These are phyloP conservation scores for Phyto melanocephala DNA, from an alignment of 2,888 invertebrate genomes.

Conservation along the genomic window DNA sequence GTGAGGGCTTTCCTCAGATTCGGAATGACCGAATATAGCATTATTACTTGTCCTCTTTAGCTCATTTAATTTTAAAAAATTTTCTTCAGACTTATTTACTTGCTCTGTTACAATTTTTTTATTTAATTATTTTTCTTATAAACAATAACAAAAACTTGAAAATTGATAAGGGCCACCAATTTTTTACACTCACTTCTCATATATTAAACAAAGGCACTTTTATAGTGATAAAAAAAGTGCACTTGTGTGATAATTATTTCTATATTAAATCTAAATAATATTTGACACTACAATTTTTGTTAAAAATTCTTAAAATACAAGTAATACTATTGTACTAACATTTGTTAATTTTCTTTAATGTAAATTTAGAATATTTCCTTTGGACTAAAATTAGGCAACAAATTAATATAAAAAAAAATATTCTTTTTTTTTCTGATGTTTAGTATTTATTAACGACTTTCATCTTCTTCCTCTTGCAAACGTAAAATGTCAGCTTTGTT, in stretches of 20 bases:
- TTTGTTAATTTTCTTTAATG: background rate
- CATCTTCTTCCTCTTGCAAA: conserved; percentile 90
- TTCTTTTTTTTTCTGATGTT: background rate
- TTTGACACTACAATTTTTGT: conserved; percentile 41
- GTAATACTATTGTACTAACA: background rate
- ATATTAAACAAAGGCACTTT: background rate
- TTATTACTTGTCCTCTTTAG: too few species aligned
- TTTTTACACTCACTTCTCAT: too few species aligned
- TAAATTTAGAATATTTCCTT: background rate
- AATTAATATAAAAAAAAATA: background rate
- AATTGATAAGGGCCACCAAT: too few species aligned
- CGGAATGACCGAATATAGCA: too few species aligned
- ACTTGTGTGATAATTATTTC: background rate
- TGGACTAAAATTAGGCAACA: conserved; percentile 34
- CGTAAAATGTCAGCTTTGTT: conserved; percentile 92
- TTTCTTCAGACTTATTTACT: too few species aligned
- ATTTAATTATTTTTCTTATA: too few species aligned
- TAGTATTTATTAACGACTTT: conserved; percentile 74
- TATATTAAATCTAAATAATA: conserved; percentile 30
- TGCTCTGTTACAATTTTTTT: too few species aligned
- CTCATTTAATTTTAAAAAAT: too few species aligned
- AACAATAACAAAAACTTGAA: too few species aligned
- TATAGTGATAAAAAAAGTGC: conserved; percentile 15
- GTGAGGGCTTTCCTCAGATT: too few species aligned
- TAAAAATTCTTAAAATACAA: conserved; percentile 9